Evolutionary conservation across 2,113 vertebrate genomes (phyloP).

Genomic region (Alexandromys fortis): DNA sequence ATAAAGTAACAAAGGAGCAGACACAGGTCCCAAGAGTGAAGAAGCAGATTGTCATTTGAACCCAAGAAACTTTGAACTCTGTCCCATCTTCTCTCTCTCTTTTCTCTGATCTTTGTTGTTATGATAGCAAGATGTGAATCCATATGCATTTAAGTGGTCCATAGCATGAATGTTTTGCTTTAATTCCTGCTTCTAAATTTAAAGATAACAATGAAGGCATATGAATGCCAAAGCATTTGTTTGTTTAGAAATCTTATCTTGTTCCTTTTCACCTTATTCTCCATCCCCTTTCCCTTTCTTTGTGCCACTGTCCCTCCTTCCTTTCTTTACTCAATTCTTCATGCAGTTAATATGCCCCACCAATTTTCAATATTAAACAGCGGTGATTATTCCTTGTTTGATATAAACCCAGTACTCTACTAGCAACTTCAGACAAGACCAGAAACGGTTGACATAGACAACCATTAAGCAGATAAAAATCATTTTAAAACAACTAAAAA

Average conservation of each 20-base stretch:
- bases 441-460: neutral
- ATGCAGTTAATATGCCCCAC: neutral
- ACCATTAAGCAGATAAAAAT: neutral
- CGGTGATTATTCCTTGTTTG: neutral
- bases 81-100: neutral
- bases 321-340: neutral
- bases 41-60: neutral
- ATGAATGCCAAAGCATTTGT: neutral
- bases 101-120: neutral
- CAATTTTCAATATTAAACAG: neutral
- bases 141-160: neutral
- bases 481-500: neutral
- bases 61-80: neutral
- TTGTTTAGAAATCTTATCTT: neutral
- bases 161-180: neutral
- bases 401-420: neutral
- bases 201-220: neutral
- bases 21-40: neutral
- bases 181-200: neutral
- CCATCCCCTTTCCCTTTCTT: neutral
- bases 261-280: accelerated
- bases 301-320: neutral
- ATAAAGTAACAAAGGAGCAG: neutral
- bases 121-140: neutral
- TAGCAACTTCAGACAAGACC: neutral